These are phyloP conservation scores for Xyliphius kryptos DNA, from an alignment of 2,113 vertebrate genomes.

Conservation along the genomic window DNA sequence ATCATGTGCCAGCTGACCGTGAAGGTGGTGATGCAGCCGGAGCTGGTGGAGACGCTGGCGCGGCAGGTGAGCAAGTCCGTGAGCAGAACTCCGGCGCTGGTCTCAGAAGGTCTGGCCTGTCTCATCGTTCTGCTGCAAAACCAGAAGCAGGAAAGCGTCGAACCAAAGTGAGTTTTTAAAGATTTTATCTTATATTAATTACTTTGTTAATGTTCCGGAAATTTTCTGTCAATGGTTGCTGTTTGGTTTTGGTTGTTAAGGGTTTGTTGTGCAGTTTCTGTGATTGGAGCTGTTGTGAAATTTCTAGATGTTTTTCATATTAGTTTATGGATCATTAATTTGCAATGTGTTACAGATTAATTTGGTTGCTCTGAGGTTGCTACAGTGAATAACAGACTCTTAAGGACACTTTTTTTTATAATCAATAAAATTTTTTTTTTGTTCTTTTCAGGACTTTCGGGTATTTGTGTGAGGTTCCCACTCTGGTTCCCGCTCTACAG, in stretches of 20 bases:
- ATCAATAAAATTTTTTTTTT: neutral
- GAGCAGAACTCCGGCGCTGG: slow-evolving; percentile 60
- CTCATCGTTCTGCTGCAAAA: slow-evolving; percentile 84
- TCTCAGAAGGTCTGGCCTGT: slow-evolving; percentile 77
- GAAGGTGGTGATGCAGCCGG: slow-evolving; percentile 76
- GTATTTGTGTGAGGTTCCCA: slow-evolving; percentile 64
- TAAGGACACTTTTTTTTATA: too few species aligned
- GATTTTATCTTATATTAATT: too few species aligned
- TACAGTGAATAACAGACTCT: too few species aligned
- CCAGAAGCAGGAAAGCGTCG: slow-evolving; percentile 72
- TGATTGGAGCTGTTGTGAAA: too few species aligned
- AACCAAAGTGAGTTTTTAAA: slow-evolving; percentile 77
- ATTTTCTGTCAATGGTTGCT: too few species aligned
- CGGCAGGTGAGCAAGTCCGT: slow-evolving; percentile 75
- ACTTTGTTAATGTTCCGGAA: too few species aligned
- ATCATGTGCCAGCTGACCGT: slow-evolving; percentile 85
- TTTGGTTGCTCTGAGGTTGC: neutral
- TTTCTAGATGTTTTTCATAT: too few species aligned
- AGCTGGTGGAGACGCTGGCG: slow-evolving; percentile 73
- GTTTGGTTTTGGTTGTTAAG: neutral
- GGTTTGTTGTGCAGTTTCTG: neutral
- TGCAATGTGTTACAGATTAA: too few species aligned
- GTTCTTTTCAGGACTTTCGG: slow-evolving; percentile 62
- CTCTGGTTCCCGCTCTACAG: slow-evolving; percentile 65
- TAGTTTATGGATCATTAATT: too few species aligned